Evolutionary conservation across 2,888 invertebrate genomes (phyloP), one percentile per base, ranked within the genome.

Genomic region (Cremastinae sp.): DNA sequence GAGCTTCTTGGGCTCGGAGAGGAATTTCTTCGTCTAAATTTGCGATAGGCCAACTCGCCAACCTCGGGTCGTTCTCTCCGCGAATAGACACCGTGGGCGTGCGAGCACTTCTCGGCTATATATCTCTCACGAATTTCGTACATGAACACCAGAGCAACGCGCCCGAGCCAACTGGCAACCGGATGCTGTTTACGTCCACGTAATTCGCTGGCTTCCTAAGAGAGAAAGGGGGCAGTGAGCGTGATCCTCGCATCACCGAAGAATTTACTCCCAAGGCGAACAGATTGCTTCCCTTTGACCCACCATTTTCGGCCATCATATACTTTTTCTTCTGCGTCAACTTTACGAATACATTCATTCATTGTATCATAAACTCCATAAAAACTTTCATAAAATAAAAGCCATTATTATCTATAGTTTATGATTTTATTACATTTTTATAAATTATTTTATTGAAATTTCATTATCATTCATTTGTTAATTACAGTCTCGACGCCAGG

Each of bases 401-500:
- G n/a, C n/a, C n/a, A n/a, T n/a, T n/a, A n/a, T n/a, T n/a, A n/a
- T n/a, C n/a, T n/a, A n/a, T n/a, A n/a, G n/a, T n/a, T n/a, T n/a
- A n/a, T n/a, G n/a, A n/a, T n/a, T n/a, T n/a, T n/a, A n/a, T n/a
- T n/a, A n/a, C n/a, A n/a, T n/a, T n/a, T n/a, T n/a, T n/a, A n/a
- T n/a, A n/a, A n/a, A n/a, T n/a, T n/a, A n/a, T n/a, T n/a, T n/a
- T n/a, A n/a, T n/a, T 41, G 4, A 1, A 12, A 14, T 4, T 4
- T 58, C 9, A 7, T 18, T 9, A 28, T 9, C 12, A 20, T 0
- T 34, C 16, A 10, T 9, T 71, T 62, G 0, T 20, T 28, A 1
- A 20, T 82, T 90, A 20, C 91, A 96, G 96, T 83, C 92, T 96
- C 90, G 96, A 96, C 90, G 95, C 95, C 83, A 91, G 96, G 82